Conservation (phyloP, 2,888 invertebrate species). For the Fragum fragum region DNA sequence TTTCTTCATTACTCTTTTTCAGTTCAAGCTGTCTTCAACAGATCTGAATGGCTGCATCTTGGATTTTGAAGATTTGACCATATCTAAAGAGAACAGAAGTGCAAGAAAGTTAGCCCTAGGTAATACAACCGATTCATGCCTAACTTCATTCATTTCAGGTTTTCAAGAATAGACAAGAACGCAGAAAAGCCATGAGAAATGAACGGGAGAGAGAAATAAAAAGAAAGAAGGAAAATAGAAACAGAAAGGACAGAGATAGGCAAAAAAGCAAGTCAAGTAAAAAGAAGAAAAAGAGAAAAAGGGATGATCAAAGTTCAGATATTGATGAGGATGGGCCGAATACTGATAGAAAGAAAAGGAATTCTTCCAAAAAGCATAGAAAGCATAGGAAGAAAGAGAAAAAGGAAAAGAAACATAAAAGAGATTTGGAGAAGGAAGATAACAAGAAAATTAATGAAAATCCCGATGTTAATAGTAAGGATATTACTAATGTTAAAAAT, state of each 20-base stretch:
- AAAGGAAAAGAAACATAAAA: conserved; percentile 9
- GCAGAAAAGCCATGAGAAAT: conserved; percentile 41
- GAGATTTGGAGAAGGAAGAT: not conserved
- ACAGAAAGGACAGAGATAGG: not conserved
- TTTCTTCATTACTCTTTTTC: conserved; percentile 13
- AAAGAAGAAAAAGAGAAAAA: not conserved
- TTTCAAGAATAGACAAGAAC: conserved; percentile 52
- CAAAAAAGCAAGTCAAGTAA: too few species aligned
- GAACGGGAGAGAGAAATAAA: conserved; percentile 13
- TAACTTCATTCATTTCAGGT: conserved; percentile 47
- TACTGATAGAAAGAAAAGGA: not conserved
- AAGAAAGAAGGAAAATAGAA: conserved; percentile 18
- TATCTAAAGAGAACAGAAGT: conserved; percentile 35
- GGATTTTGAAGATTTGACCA: conserved; percentile 57
- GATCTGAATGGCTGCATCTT: conserved; percentile 31
- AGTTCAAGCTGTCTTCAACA: not conserved
- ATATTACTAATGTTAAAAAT: too few species aligned
- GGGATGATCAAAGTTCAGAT: not conserved
- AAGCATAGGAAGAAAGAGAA: conserved; percentile 10
- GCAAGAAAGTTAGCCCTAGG: conserved; percentile 58
- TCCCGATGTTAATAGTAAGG: too few species aligned
- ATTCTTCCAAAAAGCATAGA: not conserved
- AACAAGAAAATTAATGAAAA: not conserved
- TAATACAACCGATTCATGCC: conserved; percentile 30
- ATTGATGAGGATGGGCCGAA: not conserved